Evolutionary conservation across 1,140 invertebrate genomes (phyloP).

Genomic region (Drosophila equinoxialis): DNA sequence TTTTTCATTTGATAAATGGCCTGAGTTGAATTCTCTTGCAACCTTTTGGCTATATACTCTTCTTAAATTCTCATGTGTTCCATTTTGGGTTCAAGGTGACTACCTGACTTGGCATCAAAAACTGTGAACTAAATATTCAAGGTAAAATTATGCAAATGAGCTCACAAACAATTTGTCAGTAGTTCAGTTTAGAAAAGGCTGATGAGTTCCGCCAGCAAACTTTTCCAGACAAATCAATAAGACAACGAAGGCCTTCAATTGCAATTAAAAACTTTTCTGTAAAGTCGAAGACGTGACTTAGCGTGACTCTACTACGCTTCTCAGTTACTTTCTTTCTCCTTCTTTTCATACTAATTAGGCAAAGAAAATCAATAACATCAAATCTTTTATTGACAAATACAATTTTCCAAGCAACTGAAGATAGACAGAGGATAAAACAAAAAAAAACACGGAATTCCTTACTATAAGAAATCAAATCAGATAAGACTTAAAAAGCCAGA

Average conservation of each 20-base stretch:
- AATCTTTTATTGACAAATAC: conserved; percentile 39
- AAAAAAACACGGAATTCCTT: conserved; percentile 26
- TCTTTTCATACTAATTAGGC: conserved; percentile 22
- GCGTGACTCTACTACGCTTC: conserved; percentile 13
- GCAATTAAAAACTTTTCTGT: conserved; percentile 64
- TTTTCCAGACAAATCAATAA: conserved; percentile 70
- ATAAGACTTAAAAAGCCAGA: conserved; percentile 25
- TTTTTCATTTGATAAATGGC: conserved; percentile 71
- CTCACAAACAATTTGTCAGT: conserved; percentile 64
- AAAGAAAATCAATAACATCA: conserved; percentile 14
- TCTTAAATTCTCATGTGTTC: conserved; percentile 32
- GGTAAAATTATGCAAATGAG: conserved; percentile 70
- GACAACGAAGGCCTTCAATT: conserved; percentile 26
- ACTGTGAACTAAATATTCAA: conserved; percentile 21
- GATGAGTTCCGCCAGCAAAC: conserved; percentile 31
- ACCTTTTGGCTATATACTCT: conserved; percentile 11
- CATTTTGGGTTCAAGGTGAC: conserved; percentile 62
- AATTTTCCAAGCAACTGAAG: conserved; percentile 61
- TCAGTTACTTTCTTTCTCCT: neutral
- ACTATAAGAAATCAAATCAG: conserved; percentile 31
- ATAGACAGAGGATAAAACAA: conserved; percentile 39
- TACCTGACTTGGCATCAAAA: conserved; percentile 37
- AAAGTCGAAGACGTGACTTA: conserved; percentile 51
- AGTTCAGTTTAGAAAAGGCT: conserved; percentile 10
- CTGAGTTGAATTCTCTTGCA: conserved; percentile 29